A percentile compares a stretch with the other conserved stretches of the same genome.
phyloP scores from a whole-genome alignment of 2,113 vertebrate species.

The Callorhinus ursinus region DNA sequence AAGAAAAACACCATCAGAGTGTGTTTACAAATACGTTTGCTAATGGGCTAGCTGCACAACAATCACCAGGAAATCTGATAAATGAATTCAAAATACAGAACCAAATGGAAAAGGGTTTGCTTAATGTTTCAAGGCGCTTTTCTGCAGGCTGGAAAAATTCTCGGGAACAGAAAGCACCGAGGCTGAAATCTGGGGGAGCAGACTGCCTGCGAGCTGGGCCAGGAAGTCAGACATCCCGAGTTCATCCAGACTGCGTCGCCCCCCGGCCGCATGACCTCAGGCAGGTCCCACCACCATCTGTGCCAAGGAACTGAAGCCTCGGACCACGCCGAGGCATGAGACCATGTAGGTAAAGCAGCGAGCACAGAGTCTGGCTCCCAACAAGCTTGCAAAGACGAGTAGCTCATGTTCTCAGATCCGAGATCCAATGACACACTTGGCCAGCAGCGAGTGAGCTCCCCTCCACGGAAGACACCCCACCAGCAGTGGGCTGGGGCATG shows the following conservation, averaged over 20 bases:
- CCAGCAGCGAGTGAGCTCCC: fast-evolving
- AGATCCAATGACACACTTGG: fast-evolving
- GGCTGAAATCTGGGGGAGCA: not conserved
- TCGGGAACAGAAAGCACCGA: fast-evolving
- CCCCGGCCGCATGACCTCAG: not conserved
- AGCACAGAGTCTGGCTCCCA: not conserved
- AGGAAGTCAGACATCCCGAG: fast-evolving
- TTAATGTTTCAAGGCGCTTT: not conserved
- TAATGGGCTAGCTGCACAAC: not conserved
- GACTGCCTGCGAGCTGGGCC: fast-evolving
- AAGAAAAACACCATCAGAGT: not conserved
- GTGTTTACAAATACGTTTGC: not conserved
- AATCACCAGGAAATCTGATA: not conserved
- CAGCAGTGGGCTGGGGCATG: fast-evolving
- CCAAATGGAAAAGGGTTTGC: not conserved
- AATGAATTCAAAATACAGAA: not conserved
- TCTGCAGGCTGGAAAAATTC: not conserved
- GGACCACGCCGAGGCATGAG: fast-evolving
- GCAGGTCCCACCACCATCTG: fast-evolving
- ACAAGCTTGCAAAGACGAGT: fast-evolving
- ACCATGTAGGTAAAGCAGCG: fast-evolving
- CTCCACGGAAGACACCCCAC: fast-evolving
- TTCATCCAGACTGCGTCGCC: fast-evolving
- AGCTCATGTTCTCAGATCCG: fast-evolving
- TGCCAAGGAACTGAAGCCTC: fast-evolving